Evolutionary conservation across 2,113 vertebrate species (phyloP), one percentile per base, ranked within the genome.

Genomic region (Eleginops maclovinus): DNA sequence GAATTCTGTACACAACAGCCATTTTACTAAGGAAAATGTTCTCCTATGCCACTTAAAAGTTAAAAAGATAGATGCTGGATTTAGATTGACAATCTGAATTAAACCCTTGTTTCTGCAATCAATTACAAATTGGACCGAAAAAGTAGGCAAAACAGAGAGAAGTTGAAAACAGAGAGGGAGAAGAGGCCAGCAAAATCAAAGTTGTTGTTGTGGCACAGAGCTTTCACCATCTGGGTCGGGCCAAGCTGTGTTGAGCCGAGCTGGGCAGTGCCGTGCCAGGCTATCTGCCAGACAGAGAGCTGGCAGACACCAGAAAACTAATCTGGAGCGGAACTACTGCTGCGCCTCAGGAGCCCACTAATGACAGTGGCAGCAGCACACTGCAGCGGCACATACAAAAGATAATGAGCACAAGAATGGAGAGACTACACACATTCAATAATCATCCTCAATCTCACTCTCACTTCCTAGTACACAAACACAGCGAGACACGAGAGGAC

Each of bases 271-370:
- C 81, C 83, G 64, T 80, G 72, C 91, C 92, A 93, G 91, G 87
- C 91, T 85, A 72, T 72, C 81, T 87, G 91, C 89, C 93, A 94
- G 93, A 94, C 91, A 90, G 88, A 88, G 90, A 92, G 88, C 90
- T 93, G 90, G 93, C 93, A 91, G 85, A 75, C 77, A 63, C 79
- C 60, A 85, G 87, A 88, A 92, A 89, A 91, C 89, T 90, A 91
- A 94, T 93, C 93, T 94, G 92, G 89, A 94, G 91, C 90, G 87
- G 82, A 93, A 94, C 92, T 81, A 85, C 88, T 87, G 92, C 89
- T 90, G 92, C 77, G 89, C 88, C 88, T 92, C 88, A 91, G 93
- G 90, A 91, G 89, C 84, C 90, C 84, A 89, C 92, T 93, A 94
- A 94, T 94, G 93, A 93, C 88, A 83, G 89, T 81, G 82, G 85